phyloP scores from a whole-genome alignment of 2,797 vertebrate species.

The Spinibarbus caldwelli region DNA sequence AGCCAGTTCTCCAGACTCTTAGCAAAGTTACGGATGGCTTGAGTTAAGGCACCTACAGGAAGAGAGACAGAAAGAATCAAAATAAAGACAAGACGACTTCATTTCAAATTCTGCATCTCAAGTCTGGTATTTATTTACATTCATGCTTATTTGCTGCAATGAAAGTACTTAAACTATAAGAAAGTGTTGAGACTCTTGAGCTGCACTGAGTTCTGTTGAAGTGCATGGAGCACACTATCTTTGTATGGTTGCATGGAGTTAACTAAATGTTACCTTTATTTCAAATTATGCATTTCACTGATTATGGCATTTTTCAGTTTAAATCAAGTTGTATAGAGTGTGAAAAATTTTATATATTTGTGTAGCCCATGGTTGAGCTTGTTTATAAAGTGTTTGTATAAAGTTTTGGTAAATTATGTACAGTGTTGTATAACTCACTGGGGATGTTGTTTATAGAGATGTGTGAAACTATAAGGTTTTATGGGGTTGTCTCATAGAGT shows the following conservation, averaged over 20 bases:
- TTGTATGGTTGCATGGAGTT: too few relatives aligned
- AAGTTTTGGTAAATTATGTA: not conserved
- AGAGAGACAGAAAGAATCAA: not conserved
- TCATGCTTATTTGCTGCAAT: not conserved
- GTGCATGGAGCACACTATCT: too few relatives aligned
- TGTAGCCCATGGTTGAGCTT: not conserved
- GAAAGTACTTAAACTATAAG: not conserved
- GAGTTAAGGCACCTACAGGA: slow-evolving; percentile 92
- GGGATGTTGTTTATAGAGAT: not conserved
- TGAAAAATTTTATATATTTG: not conserved
- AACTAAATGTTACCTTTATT: too few relatives aligned
- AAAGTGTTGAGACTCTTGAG: not conserved
- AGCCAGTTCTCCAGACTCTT: slow-evolving; percentile 94
- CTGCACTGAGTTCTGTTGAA: not conserved
- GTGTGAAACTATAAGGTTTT: not conserved
- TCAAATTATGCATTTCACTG: too few relatives aligned
- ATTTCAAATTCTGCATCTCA: not conserved
- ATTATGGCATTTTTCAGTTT: too few relatives aligned
- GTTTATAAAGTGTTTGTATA: not conserved
- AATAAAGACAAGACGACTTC: not conserved
- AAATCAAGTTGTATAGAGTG: not conserved
- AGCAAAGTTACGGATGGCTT: slow-evolving; percentile 95
- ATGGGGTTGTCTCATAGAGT: too few relatives aligned
- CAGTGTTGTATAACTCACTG: not conserved
- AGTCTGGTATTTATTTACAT: not conserved